Evolutionary conservation across 2,888 invertebrate genomes (phyloP), one percentile per base, ranked within the genome.

Genomic region (Serripes groenlandicus): DNA sequence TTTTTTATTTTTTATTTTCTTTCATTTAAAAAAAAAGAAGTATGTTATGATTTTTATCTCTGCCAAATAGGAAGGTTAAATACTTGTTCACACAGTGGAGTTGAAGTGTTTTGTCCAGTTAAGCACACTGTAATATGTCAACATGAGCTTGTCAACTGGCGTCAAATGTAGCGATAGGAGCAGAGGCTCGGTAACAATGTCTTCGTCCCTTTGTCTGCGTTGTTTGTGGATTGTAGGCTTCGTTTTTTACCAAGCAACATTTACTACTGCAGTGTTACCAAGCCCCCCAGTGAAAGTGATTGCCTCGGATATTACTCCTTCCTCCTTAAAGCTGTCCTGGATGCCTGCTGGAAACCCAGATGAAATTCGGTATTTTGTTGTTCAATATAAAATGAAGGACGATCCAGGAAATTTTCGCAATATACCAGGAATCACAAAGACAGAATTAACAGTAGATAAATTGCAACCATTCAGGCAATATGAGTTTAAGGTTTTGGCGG

Each of bases 311-410:
- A 97, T 99, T 90, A 98, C 98, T 3, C 97, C 99, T 9, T 97
- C 98, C 28, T 97, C 98, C 1, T 98, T 99, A 32, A 96, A 98
- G 75, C 96, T 99, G 79, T 97, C 97, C 21, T 99, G 99, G 99
- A 94, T 94, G 66, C 96, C 97, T 0, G 92, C 97, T 0, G 92
- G 92, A 28, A 91, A 92, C 37, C 87, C 92, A 35, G 98, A 98
- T 92, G 94, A 93, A 42, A 96, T 98, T n/a, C 97, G 97, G 92
- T 98, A 98, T 95, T 99, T 98, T 95, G 97, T 98, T 89, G 98
- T 99, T 92, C 98, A 98, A 95, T 99, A 98, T 96, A 98, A 98
- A 95, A 98, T 98, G 64, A 98, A 98, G 96, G 97, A 97, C 95
- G 97, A 85, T 26, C 83, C 82, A 5, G 89, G 86, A 52, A 78